These are phyloP conservation scores for Automeris io DNA, from an alignment of 2,888 invertebrate species.

Conservation along the genomic window DNA sequence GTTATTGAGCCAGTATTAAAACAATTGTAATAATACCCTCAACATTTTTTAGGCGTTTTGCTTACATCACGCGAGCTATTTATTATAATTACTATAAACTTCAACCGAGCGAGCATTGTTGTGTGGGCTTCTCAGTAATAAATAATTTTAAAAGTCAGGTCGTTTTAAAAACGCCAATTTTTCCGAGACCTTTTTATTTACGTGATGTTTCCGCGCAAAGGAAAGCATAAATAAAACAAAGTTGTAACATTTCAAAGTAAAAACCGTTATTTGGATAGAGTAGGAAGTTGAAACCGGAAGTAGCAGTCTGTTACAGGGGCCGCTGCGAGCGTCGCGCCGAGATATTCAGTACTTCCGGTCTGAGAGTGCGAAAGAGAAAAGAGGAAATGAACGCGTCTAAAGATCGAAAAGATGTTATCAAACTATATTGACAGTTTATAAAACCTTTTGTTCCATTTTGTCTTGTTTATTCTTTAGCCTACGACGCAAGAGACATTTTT, in stretches of 20 bases:
- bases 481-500: no score
- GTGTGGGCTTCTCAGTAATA: no score
- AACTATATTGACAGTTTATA: no score
- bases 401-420: constrained; percentile 45
- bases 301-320: constrained; percentile 55
- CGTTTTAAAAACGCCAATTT: neutral
- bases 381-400: constrained; percentile 57
- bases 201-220: constrained; percentile 11
- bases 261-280: constrained; percentile 47
- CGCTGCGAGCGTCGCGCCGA: constrained; percentile 38
- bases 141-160: no score
- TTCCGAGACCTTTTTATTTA: neutral
- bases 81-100: no score
- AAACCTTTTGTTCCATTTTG: no score
- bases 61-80: no score
- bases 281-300: constrained; percentile 60
- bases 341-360: constrained; percentile 59
- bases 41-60: no score
- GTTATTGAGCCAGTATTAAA: no score
- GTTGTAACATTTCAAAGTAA: constrained; percentile 36
- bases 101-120: no score
- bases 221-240: constrained; percentile 33
- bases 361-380: constrained; percentile 26
- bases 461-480: no score
- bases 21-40: no score